phyloP scores from a whole-genome alignment of 1,140 invertebrate genomes.

The Pararge aegeria region DNA sequence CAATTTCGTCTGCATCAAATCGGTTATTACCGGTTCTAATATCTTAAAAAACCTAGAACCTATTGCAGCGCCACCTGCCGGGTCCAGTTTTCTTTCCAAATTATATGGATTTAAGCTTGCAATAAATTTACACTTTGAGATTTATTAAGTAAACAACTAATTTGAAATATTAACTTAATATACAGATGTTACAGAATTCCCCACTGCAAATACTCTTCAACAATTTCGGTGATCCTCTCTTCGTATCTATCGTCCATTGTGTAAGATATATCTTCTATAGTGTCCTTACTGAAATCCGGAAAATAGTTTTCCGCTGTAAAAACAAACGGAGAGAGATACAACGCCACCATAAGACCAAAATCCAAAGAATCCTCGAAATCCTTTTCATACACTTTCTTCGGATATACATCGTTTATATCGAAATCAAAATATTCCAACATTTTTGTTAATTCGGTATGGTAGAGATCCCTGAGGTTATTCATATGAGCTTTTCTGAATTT shows the following conservation, averaged over 20 bases:
- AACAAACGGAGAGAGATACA: slow-evolving; percentile 27
- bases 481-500: slow-evolving; percentile 38
- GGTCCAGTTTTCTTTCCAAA: too few relatives aligned
- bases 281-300: slow-evolving; percentile 23
- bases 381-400: slow-evolving; percentile 35
- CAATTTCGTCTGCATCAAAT: too few relatives aligned
- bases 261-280: slow-evolving; percentile 4
- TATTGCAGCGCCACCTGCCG: too few relatives aligned
- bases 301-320: slow-evolving; percentile 31
- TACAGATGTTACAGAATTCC: too few relatives aligned
- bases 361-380: slow-evolving; percentile 34
- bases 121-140: too few relatives aligned
- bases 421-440: slow-evolving; percentile 40
- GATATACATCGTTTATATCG: slow-evolving; percentile 33
- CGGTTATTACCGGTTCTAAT: too few relatives aligned
- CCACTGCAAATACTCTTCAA: slow-evolving; percentile 32
- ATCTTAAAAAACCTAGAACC: too few relatives aligned
- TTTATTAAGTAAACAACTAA: too few relatives aligned
- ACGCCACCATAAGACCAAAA: slow-evolving; percentile 25
- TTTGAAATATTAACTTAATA: too few relatives aligned
- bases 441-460: slow-evolving; percentile 29
- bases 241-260: slow-evolving; percentile 24
- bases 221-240: slow-evolving; percentile 24
- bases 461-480: slow-evolving; percentile 36
- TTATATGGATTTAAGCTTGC: too few relatives aligned